Conservation (phyloP, 2,888 invertebrate species). For the Orthosia cruda region DNA sequence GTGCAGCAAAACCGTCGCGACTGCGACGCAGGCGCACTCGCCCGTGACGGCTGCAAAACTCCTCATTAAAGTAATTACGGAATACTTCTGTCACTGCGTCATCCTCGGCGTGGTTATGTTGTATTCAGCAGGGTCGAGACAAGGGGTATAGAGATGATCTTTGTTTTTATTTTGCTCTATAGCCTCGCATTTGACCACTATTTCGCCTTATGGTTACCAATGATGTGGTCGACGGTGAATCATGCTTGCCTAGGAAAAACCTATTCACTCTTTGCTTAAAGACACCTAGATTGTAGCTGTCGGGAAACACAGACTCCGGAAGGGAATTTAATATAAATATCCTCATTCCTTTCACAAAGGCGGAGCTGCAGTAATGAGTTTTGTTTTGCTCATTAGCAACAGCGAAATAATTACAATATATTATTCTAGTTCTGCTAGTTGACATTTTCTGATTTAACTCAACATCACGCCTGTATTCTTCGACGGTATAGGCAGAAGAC, state of each 20-base stretch:
- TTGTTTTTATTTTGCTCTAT: too few species aligned
- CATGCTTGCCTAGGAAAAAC: too few species aligned
- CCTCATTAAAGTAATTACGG: slow-evolving; percentile 5
- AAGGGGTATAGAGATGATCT: neutral
- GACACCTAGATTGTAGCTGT: too few species aligned
- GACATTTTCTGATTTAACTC: neutral
- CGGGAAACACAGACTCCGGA: too few species aligned
- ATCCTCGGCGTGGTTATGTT: neutral
- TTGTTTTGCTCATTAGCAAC: neutral
- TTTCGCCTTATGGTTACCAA: too few species aligned
- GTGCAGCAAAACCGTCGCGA: neutral
- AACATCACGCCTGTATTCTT: too few species aligned
- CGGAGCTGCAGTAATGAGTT: neutral
- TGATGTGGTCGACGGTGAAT: too few species aligned
- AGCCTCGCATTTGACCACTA: too few species aligned
- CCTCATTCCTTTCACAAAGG: too few species aligned
- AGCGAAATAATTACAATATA: neutral
- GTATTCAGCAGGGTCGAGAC: neutral
- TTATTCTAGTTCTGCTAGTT: neutral
- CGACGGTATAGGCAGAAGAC: too few species aligned
- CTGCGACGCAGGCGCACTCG: slow-evolving; percentile 6
- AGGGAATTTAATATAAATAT: too few species aligned
- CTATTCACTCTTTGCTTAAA: too few species aligned
- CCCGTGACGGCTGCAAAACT: slow-evolving; percentile 14
- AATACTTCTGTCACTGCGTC: neutral